These are phyloP conservation scores for Euthynnus affinis DNA, from an alignment of 2,797 vertebrate species.

Conservation along the genomic window DNA sequence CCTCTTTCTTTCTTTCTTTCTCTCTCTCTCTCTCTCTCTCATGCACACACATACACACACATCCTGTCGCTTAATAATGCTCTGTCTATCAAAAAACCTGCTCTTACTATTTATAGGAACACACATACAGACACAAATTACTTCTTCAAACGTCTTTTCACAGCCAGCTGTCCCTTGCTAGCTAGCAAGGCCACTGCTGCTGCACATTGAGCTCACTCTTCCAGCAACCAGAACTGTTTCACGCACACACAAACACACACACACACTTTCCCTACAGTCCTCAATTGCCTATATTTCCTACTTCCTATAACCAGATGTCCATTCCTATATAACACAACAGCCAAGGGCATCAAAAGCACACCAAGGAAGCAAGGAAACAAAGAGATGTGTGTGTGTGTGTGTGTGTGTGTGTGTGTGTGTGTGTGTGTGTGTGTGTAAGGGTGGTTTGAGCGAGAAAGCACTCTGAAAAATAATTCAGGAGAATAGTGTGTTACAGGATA, in stretches of 20 bases:
- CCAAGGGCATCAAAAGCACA: conserved; percentile 12
- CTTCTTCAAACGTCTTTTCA: conserved; percentile 39
- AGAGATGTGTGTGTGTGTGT: neutral
- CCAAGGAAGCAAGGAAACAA: neutral
- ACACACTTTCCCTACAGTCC: neutral
- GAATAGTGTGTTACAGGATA: conserved; percentile 31
- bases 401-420: neutral
- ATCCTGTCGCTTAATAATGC: neutral
- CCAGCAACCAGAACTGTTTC: neutral
- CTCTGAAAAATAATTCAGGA: conserved; percentile 5
- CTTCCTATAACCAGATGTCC: conserved; percentile 38
- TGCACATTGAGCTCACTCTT: conserved; percentile 5
- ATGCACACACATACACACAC: neutral
- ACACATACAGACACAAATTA: conserved; percentile 8
- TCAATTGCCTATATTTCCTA: neutral
- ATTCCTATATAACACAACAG: conserved; percentile 8
- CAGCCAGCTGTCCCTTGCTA: conserved; percentile 36
- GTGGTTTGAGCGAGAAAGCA: neutral
- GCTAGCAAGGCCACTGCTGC: conserved; percentile 41
- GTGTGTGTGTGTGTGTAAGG: neutral
- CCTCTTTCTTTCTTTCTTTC: neutral
- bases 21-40: neutral
- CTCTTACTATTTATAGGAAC: conserved; percentile 8
- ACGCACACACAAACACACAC: conserved; percentile 25
- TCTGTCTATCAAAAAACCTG: neutral